These are phyloP conservation scores for Cynopterus brachyotis DNA, from an alignment of 2,113 vertebrate genomes.

Conservation along the genomic window DNA sequence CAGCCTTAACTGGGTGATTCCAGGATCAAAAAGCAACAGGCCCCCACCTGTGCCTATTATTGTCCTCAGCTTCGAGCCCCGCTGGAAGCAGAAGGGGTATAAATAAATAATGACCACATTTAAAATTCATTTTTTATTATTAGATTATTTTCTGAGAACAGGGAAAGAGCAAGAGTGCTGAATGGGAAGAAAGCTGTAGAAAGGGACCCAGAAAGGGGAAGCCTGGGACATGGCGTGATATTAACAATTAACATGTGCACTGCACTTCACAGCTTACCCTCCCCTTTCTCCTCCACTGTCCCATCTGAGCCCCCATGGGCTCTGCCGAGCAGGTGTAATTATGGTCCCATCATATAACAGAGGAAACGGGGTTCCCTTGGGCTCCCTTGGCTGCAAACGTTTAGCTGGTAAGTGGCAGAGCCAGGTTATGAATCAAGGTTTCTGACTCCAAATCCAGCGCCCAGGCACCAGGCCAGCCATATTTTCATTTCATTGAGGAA, in stretches of 20 bases:
- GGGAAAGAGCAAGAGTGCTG: background rate
- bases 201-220: background rate
- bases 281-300: background rate
- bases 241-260: accelerated
- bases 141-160: conserved; percentile 35
- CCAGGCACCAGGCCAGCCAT: background rate
- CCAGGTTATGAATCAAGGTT: background rate
- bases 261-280: accelerated
- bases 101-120: conserved; percentile 56
- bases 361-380: background rate
- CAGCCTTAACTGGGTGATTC: background rate
- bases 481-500: background rate
- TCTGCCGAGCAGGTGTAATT: background rate
- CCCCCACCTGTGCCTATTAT: background rate
- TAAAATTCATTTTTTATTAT: conserved; percentile 40
- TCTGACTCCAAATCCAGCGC: background rate
- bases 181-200: background rate
- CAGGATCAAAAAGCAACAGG: background rate
- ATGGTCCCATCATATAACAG: background rate
- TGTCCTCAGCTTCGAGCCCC: background rate
- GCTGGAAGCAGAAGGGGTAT: background rate
- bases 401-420: background rate
- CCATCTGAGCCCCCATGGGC: accelerated
- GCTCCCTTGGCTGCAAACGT: background rate
- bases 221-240: background rate